A percentile compares a stretch with the other conserved stretches of the same genome.
Conservation (phyloP, 2,797 vertebrate species). For the Mionectes olivaceus region DNA sequence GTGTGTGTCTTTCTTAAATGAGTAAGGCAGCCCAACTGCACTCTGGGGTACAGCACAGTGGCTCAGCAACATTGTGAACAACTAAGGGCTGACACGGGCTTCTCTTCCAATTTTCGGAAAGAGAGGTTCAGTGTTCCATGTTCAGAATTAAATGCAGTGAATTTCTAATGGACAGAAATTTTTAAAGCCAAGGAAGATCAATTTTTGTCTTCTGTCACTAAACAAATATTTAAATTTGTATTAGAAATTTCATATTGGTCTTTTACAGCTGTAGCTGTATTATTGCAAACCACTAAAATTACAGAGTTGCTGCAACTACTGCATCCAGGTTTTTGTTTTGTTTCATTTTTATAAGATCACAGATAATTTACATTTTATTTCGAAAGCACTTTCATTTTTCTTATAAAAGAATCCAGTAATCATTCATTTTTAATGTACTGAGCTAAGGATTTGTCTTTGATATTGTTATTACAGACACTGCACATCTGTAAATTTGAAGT, state of each 20-base stretch:
- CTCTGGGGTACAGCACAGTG: neutral
- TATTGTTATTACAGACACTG: conserved; percentile 25
- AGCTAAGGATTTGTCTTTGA: conserved; percentile 57
- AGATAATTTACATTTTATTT: conserved; percentile 33
- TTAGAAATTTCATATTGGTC: neutral
- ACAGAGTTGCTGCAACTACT: neutral
- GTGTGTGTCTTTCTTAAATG: neutral
- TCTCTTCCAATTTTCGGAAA: neutral
- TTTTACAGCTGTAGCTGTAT: neutral
- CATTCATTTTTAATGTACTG: conserved; percentile 48
- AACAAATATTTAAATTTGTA: neutral
- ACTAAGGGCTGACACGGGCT: neutral
- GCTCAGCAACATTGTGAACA: neutral
- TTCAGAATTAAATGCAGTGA: neutral
- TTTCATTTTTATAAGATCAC: conserved; percentile 42
- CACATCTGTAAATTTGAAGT: conserved; percentile 45
- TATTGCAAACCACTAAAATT: neutral
- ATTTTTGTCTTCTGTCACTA: neutral
- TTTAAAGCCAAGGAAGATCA: neutral
- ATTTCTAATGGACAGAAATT: neutral
- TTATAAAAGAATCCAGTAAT: conserved; percentile 15
- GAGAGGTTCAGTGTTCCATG: neutral
- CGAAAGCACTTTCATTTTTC: conserved; percentile 23
- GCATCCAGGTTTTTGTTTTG: neutral
- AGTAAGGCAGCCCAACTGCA: neutral